phyloP scores from a whole-genome alignment of 2,113 vertebrate species.

The Scopus umbretta region DNA sequence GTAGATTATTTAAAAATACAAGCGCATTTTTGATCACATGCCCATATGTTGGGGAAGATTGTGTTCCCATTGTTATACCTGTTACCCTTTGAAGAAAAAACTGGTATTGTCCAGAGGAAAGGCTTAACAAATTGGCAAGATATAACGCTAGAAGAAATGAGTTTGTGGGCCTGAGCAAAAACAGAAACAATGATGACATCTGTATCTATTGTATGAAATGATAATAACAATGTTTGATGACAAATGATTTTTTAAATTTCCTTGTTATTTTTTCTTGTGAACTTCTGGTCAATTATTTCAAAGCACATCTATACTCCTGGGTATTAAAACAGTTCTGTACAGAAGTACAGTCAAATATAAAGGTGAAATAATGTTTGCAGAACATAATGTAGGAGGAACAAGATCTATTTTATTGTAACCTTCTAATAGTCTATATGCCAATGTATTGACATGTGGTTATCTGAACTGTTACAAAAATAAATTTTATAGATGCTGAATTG shows the following conservation, averaged over 20 bases:
- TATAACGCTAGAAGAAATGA: not conserved
- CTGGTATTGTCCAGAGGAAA: not conserved
- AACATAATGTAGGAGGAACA: not conserved
- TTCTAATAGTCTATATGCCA: not conserved
- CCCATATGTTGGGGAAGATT: not conserved
- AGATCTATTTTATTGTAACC: not conserved
- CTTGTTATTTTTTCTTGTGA: not conserved
- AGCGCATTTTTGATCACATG: not conserved
- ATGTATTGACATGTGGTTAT: not conserved
- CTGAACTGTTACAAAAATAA: not conserved
- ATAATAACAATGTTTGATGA: not conserved
- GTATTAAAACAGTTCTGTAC: not conserved
- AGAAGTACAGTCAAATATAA: not conserved
- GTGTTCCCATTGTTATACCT: not conserved
- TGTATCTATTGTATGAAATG: not conserved
- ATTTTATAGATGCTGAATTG: not conserved
- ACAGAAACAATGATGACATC: not conserved
- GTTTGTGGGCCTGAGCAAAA: not conserved
- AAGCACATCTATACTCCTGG: not conserved
- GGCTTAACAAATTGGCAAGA: not conserved
- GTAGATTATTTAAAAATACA: not conserved
- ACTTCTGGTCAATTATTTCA: not conserved
- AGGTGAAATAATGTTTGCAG: not conserved
- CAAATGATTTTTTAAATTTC: not conserved
- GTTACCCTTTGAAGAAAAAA: not conserved